Evolutionary conservation across 2,113 vertebrate genomes (phyloP).

Genomic region (Pagrus major): DNA sequence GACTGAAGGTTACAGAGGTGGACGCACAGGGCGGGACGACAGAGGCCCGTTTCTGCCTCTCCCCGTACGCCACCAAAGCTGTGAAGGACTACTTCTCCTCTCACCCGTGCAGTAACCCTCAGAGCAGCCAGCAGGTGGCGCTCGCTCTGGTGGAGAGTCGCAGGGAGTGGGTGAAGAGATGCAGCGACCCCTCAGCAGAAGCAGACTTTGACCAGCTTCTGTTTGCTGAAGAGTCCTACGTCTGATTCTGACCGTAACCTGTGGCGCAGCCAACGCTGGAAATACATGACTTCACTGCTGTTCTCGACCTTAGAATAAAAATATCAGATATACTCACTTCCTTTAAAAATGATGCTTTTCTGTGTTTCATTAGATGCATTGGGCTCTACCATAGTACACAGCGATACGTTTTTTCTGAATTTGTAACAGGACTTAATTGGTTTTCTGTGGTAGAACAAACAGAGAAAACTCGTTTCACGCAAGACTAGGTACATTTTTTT

Average conservation of each 20-base stretch:
- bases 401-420: neutral
- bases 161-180: conserved; percentile 82
- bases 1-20: conserved; percentile 59
- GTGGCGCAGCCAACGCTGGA: neutral
- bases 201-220: conserved; percentile 86
- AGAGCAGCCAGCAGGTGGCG: conserved; percentile 80
- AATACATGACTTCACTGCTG: neutral
- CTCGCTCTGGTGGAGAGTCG: conserved; percentile 77
- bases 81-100: conserved; percentile 78
- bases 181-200: conserved; percentile 83
- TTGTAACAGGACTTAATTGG: neutral
- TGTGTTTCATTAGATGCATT: neutral
- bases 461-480: neutral
- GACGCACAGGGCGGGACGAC: conserved; percentile 30
- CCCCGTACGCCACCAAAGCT: conserved; percentile 73
- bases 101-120: conserved; percentile 69
- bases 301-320: neutral
- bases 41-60: conserved; percentile 73
- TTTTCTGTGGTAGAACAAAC: neutral
- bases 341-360: neutral
- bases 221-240: conserved; percentile 86
- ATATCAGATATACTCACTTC: neutral
- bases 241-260: conserved; percentile 36
- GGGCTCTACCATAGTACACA: too few species aligned
- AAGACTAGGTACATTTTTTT: neutral